phyloP scores from a whole-genome alignment of 2,888 invertebrate genomes.

The Drosophila ochracea region DNA sequence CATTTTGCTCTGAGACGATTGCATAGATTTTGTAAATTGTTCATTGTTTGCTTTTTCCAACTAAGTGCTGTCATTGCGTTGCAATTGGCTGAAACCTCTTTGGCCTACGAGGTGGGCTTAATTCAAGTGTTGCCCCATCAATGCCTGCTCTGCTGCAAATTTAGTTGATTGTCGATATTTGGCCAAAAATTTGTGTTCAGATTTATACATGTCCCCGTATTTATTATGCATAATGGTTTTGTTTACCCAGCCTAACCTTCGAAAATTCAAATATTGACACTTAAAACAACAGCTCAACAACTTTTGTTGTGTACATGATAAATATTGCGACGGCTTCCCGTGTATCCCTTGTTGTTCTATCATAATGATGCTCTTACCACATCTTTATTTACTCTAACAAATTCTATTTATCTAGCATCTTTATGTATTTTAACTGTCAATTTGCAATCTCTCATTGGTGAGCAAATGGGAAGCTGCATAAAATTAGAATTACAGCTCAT shows the following conservation, averaged over 20 bases:
- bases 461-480: conserved; percentile 11
- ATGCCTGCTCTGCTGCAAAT: conserved; percentile 13
- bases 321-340: conserved; percentile 8
- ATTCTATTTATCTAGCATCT: background rate
- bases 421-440: conserved; percentile 3
- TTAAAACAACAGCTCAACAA: conserved; percentile 12
- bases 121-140: conserved; percentile 5
- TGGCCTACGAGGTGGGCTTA: background rate
- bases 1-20: conserved; percentile 4
- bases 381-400: conserved; percentile 10
- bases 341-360: conserved; percentile 1
- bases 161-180: conserved; percentile 7
- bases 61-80: conserved; percentile 59
- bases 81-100: conserved; percentile 4
- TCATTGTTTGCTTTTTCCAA: conserved; percentile 60
- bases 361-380: background rate
- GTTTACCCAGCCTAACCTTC: conserved; percentile 10
- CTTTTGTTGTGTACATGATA: conserved; percentile 12
- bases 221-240: conserved; percentile 13
- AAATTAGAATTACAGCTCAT: conserved; percentile 48
- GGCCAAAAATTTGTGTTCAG: conserved; percentile 2
- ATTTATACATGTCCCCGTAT: conserved; percentile 11
- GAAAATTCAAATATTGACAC: conserved; percentile 35
- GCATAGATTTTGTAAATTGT: conserved; percentile 52
- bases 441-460: background rate